Percentiles rank a stretch among this genome's conserved stretches.
These are phyloP conservation scores for Rhyacophila evoluta DNA, from an alignment of 2,888 invertebrate genomes.

Conservation along the genomic window DNA sequence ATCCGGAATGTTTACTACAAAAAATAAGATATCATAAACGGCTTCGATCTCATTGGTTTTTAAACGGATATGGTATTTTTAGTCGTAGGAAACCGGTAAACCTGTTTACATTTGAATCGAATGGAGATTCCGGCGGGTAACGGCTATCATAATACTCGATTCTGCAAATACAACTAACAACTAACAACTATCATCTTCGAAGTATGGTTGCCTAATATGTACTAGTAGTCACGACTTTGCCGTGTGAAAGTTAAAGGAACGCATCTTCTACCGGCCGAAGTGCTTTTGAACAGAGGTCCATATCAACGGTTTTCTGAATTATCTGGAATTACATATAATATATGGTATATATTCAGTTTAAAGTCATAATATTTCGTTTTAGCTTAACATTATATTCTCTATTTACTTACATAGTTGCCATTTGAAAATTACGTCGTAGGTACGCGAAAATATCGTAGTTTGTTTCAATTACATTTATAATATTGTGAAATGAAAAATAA, in stretches of 20 bases:
- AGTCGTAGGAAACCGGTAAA: neutral
- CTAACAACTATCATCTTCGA: slow-evolving; percentile 17
- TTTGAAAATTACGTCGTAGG: too few species aligned
- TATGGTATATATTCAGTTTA: too few species aligned
- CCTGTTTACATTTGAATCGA: slow-evolving; percentile 10
- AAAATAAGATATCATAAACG: slow-evolving; percentile 5
- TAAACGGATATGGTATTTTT: slow-evolving; percentile 7
- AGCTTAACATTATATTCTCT: too few species aligned
- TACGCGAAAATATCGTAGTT: too few species aligned
- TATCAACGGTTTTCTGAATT: too few species aligned
- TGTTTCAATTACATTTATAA: too few species aligned
- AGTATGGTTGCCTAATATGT: neutral
- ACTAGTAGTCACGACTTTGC: neutral
- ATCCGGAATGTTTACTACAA: neutral
- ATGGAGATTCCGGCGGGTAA: neutral
- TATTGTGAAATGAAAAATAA: too few species aligned
- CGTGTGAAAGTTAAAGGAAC: neutral
- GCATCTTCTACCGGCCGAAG: neutral
- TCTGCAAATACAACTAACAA: neutral
- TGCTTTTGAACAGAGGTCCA: too few species aligned
- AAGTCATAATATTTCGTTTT: too few species aligned
- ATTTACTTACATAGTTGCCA: too few species aligned
- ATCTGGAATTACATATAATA: too few species aligned
- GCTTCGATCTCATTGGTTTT: slow-evolving; percentile 14
- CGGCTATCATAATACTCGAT: neutral